Evolutionary conservation across 2,888 invertebrate genomes (phyloP).

Genomic region (Chalcosyrphus nemorum): DNA sequence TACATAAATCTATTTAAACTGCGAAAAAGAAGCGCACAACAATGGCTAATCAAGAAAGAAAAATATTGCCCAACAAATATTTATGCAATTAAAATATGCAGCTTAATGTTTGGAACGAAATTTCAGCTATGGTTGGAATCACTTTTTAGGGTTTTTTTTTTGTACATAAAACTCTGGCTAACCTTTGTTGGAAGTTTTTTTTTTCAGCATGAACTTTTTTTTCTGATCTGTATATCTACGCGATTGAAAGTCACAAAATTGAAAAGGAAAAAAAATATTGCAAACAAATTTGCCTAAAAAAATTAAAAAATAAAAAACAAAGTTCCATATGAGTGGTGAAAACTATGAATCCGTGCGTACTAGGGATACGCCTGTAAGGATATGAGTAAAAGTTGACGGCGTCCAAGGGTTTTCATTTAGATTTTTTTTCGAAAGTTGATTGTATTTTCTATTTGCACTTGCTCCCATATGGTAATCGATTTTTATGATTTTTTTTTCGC

Average conservation of each 20-base stretch:
- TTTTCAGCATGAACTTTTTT: constrained; percentile 32
- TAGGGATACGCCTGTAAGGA: constrained; percentile 32
- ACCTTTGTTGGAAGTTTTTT: constrained; percentile 36
- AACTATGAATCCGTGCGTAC: constrained; percentile 47
- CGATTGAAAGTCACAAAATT: constrained; percentile 57
- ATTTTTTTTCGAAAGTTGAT: constrained; percentile 46
- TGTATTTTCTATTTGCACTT: constrained; percentile 68
- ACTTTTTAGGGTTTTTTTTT: constrained; percentile 57
- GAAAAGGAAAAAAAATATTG: constrained; percentile 30
- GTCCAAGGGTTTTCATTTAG: constrained; percentile 50
- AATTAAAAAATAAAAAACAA: constrained; percentile 1
- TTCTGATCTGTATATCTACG: constrained; percentile 10
- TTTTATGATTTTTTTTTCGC: constrained; percentile 53
- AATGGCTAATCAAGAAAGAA: constrained; percentile 66
- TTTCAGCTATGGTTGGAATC: constrained; percentile 62
- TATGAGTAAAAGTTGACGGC: constrained; percentile 56
- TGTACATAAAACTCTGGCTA: constrained; percentile 24
- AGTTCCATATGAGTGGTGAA: constrained; percentile 22
- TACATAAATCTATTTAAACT: constrained; percentile 35
- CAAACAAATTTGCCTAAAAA: constrained; percentile 26
- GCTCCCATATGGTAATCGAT: constrained; percentile 62
- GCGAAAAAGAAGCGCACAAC: constrained; percentile 39
- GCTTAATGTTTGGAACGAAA: constrained; percentile 69
- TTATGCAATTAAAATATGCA: constrained; percentile 70
- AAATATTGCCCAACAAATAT: constrained; percentile 68